Conservation (phyloP, 2,113 vertebrate species). For the Chroicocephalus ridibundus region DNA sequence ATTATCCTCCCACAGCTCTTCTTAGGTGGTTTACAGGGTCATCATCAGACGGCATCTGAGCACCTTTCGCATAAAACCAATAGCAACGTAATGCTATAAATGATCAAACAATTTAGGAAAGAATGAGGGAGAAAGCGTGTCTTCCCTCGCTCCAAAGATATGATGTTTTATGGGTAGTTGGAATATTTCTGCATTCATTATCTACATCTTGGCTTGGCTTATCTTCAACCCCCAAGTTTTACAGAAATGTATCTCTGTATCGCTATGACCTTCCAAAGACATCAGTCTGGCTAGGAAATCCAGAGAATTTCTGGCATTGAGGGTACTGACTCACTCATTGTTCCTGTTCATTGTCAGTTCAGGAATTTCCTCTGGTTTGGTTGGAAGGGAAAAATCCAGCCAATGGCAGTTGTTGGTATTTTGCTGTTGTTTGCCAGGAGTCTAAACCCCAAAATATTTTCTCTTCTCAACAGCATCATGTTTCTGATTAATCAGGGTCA, state of each 20-base stretch:
- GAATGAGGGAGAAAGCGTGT: neutral
- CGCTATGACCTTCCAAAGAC: constrained; percentile 54
- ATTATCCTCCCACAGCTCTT: neutral
- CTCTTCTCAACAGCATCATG: constrained; percentile 17
- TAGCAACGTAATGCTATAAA: neutral
- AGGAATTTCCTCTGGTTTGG: constrained; percentile 72
- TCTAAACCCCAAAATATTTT: constrained; percentile 46
- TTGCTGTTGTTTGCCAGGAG: constrained; percentile 42
- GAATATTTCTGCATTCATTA: constrained; percentile 38
- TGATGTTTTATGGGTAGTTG: constrained; percentile 4
- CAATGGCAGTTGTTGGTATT: constrained; percentile 34
- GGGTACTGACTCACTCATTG: constrained; percentile 64
- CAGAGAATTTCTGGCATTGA: constrained; percentile 66
- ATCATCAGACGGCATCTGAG: neutral
- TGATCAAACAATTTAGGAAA: neutral
- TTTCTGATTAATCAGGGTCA: constrained; percentile 60
- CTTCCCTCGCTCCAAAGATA: neutral
- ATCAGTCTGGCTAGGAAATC: constrained; percentile 49
- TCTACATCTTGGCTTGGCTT: constrained; percentile 43
- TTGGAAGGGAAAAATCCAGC: constrained; percentile 54
- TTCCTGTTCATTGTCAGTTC: constrained; percentile 66
- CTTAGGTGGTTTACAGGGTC: neutral
- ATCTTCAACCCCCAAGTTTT: neutral
- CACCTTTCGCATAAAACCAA: neutral
- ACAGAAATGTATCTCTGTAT: constrained; percentile 44